Evolutionary conservation across 2,888 invertebrate genomes (phyloP), one percentile per base, ranked within the genome.

Genomic region (Caenorhabditis drosophilae): DNA sequence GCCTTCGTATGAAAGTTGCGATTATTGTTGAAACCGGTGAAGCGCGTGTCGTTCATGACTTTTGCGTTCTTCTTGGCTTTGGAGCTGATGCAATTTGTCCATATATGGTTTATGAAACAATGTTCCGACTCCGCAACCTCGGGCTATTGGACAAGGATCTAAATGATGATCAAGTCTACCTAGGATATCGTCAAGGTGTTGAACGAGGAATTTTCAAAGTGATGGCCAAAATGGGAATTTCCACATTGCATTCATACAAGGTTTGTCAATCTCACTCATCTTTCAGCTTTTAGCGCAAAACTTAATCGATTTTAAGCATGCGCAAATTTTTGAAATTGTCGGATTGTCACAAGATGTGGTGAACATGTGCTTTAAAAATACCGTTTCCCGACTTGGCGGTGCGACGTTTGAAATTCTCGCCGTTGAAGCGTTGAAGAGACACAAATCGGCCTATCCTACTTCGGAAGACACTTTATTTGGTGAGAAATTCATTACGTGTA

Each of bases 161-260:
- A 20, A 81, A 84, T 35, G 86, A 87, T 73, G 83, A 85, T 54
- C 83, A 77, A 71, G 73, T 82, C 6, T 81, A 83, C 75, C 79
- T 88, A 85, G 89, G 94, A 75, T 98, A 95, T 85, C 89, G 92
- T 40, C 90, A 90, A 72, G 93, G 96, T 38, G 90, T 92, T 83
- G 93, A 93, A 80, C 89, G 92, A 1, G 95, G 95, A 48, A 90
- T 92, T 75, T 89, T 90, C 48, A 93, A 93, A 85, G 92, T 89
- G 34, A 98, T 98, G 97, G 97, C 98, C 4, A 98, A 98, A 85
- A 98, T 98, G 98, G 98, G 98, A 57, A 98, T 98, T 83, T 95
- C 94, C 57, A 98, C 97, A 0, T 87, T 98, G 38, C 97, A 97
- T 84, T 96, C 95, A 0, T 98, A 98, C 86, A 97, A 96, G 87